Percentiles rank a stretch among this genome's conserved stretches.
Evolutionary conservation across 2,113 vertebrate species (phyloP).

Genomic region (Tupaia tana): DNA sequence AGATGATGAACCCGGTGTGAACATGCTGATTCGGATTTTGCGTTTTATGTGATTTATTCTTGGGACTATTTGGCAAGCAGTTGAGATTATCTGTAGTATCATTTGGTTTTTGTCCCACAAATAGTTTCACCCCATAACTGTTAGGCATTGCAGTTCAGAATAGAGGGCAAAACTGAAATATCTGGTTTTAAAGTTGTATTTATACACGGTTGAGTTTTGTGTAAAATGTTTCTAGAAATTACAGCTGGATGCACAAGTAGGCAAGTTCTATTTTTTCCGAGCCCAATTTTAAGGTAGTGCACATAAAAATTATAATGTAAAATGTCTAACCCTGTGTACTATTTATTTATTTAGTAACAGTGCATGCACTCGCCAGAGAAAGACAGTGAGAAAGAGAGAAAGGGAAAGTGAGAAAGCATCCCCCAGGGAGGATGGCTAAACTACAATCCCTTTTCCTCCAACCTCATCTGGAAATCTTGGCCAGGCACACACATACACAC

Average conservation of each 20-base stretch:
- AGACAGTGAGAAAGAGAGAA: no score
- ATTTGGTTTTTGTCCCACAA: not conserved
- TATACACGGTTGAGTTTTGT: not conserved
- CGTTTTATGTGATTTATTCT: not conserved
- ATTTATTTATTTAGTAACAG: not conserved
- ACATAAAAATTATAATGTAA: not conserved
- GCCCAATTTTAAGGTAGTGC: not conserved
- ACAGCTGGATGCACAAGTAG: not conserved
- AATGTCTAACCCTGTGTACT: not conserved
- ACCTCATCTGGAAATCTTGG: no score
- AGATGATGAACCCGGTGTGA: not conserved
- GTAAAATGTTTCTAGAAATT: not conserved
- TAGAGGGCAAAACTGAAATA: not conserved
- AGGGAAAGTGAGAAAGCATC: no score
- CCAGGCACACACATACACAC: no score
- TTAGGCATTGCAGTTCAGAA: not conserved
- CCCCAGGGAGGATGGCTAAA: no score
- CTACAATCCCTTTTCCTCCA: no score
- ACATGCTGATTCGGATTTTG: conserved; percentile 11
- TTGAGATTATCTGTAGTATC: not conserved
- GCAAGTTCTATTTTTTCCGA: not conserved
- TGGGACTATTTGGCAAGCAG: not conserved
- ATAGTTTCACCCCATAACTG: not conserved
- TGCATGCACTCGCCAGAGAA: no score
- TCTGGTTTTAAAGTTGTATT: not conserved